phyloP scores from a whole-genome alignment of 2,888 invertebrate genomes.

The Oligia strigilis region DNA sequence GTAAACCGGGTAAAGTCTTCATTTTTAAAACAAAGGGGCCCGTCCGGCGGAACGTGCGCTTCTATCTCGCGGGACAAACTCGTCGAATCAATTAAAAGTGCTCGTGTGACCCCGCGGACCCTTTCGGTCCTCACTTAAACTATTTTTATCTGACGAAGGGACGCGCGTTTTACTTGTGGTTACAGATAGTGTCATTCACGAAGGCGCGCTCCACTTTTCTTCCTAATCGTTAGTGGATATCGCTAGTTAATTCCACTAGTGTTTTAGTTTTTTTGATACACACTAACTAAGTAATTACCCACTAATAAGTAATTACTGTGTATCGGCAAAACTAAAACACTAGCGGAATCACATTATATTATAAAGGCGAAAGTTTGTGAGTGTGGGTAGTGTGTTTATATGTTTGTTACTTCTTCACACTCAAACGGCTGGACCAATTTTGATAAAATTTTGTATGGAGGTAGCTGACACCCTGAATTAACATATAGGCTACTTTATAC shows the following conservation, averaged over 20 bases:
- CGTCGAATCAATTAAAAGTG: slow-evolving; percentile 77
- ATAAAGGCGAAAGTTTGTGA: too few species aligned
- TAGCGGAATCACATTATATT: too few species aligned
- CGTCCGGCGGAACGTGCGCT: slow-evolving; percentile 59
- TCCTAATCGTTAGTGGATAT: not conserved
- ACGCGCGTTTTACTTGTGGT: not conserved
- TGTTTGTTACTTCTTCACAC: too few species aligned
- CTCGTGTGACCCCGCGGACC: slow-evolving; percentile 26
- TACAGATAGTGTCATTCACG: not conserved
- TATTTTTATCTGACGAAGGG: not conserved
- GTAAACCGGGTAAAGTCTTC: slow-evolving; percentile 71
- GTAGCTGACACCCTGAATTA: too few species aligned
- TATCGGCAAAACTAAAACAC: too few species aligned
- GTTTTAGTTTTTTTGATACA: not conserved
- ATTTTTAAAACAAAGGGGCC: slow-evolving; percentile 78
- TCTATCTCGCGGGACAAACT: slow-evolving; percentile 70
- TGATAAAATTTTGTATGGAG: too few species aligned
- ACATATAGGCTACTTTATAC: too few species aligned
- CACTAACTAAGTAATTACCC: too few species aligned
- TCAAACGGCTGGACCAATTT: too few species aligned
- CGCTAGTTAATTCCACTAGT: not conserved
- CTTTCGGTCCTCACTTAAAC: not conserved
- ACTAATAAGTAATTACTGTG: too few species aligned
- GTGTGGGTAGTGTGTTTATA: too few species aligned
- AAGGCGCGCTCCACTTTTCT: not conserved